Percentiles rank a stretch among this genome's conserved stretches.
Evolutionary conservation across 1,140 invertebrate species (phyloP).

Genomic region (Heliconius himera): DNA sequence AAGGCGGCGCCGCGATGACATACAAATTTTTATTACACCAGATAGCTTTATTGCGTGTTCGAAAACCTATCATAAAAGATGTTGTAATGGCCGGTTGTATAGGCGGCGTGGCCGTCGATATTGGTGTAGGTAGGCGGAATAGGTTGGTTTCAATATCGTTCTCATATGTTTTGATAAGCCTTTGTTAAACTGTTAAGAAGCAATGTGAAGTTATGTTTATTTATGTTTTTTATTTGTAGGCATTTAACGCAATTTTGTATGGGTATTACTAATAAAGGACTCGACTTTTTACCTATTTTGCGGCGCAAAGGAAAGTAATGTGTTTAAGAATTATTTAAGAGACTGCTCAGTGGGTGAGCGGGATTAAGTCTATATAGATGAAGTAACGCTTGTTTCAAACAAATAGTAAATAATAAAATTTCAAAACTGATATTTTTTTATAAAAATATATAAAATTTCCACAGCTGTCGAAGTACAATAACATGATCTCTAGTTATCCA

Average conservation of each 20-base stretch:
- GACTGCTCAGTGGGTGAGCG: no score
- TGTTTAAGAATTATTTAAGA: no score
- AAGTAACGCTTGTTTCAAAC: no score
- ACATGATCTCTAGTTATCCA: background rate
- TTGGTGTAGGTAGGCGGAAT: background rate
- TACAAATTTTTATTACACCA: conserved; percentile 57
- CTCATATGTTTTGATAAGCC: background rate
- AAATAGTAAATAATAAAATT: no score
- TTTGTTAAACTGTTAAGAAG: background rate
- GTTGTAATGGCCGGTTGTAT: conserved; percentile 49
- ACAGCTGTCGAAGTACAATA: background rate
- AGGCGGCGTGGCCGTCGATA: conserved; percentile 11
- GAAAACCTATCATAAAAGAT: conserved; percentile 56
- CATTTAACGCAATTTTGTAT: no score
- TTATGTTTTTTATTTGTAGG: no score
- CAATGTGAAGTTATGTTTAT: background rate
- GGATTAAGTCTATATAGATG: no score
- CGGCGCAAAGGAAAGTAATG: no score
- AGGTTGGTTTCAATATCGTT: background rate
- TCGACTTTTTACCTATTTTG: no score
- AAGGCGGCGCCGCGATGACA: conserved; percentile 37
- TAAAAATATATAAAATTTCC: background rate
- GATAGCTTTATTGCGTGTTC: conserved; percentile 63
- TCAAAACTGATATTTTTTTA: no score
- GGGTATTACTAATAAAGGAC: no score